Conservation (phyloP, 2,113 vertebrate genomes). For the Mungos mungo region DNA sequence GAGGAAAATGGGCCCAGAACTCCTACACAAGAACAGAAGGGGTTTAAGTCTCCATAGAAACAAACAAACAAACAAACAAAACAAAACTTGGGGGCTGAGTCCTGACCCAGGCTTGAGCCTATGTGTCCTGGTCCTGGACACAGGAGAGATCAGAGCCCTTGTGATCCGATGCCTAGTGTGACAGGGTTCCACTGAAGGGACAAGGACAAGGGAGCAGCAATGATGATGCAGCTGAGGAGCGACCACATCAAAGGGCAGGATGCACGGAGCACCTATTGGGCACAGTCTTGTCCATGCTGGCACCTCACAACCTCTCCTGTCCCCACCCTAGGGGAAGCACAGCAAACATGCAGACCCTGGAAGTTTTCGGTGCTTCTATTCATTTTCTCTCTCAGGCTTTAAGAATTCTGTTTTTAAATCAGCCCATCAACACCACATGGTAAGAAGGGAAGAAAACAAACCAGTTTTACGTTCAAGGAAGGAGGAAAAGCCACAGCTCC, state of each 20-base stretch:
- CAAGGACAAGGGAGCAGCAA: background rate
- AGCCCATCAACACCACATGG: background rate
- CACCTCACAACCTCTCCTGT: background rate
- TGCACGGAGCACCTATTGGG: background rate
- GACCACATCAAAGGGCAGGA: background rate
- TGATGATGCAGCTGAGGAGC: background rate
- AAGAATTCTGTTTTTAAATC: background rate
- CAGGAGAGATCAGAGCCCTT: background rate
- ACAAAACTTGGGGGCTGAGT: background rate
- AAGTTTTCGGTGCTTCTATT: background rate
- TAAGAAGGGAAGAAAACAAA: background rate
- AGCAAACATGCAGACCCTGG: background rate
- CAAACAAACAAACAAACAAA: background rate
- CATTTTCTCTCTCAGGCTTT: background rate
- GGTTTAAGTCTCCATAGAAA: background rate
- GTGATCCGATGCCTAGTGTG: background rate
- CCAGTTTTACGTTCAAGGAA: fast-evolving
- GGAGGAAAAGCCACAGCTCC: too few species aligned
- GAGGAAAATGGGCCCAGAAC: background rate
- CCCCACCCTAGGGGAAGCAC: too few species aligned
- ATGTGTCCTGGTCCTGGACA: background rate
- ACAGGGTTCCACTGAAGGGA: background rate
- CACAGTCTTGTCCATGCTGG: background rate
- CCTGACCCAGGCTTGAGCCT: background rate
- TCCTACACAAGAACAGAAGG: background rate